These are phyloP conservation scores for Parasteatoda tepidariorum DNA, from an alignment of 1,140 invertebrate species.

Conservation along the genomic window DNA sequence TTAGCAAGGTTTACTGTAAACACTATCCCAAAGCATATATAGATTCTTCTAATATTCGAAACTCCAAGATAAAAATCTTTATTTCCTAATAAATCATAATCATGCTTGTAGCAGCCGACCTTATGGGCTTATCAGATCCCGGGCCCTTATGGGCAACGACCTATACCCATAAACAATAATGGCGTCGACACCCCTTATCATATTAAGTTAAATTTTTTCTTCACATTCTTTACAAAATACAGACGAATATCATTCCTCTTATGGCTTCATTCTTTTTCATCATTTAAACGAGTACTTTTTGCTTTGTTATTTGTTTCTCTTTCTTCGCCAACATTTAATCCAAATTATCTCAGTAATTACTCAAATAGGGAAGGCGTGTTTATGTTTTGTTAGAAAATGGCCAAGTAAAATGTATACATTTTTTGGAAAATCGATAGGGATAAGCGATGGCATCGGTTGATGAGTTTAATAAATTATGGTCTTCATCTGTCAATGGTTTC, in stretches of 20 bases:
- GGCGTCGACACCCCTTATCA: slow-evolving; percentile 4
- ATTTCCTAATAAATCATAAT: not conserved
- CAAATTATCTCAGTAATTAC: not conserved
- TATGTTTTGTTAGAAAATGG: not conserved
- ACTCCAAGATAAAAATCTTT: too few relatives aligned
- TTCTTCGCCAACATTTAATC: not conserved
- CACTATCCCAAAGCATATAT: too few relatives aligned
- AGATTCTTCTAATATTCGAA: too few relatives aligned
- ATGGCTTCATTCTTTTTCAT: not conserved
- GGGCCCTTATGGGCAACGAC: slow-evolving; percentile 35
- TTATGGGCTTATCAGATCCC: slow-evolving; percentile 23
- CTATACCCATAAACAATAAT: slow-evolving; percentile 16
- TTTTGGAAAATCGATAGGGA: too few relatives aligned
- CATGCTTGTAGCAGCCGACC: not conserved
- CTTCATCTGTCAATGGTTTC: too few relatives aligned
- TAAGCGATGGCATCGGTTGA: too few relatives aligned
- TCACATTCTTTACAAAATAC: slow-evolving; percentile 25
- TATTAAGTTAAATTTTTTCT: not conserved
- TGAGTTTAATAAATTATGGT: too few relatives aligned
- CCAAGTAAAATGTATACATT: too few relatives aligned
- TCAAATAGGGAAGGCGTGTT: not conserved
- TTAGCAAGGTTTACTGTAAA: too few relatives aligned
- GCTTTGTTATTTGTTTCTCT: not conserved
- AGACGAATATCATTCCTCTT: too few relatives aligned
- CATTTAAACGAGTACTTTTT: not conserved